Conservation (phyloP, 2,797 vertebrate genomes). For the Diceros bicornis region DNA sequence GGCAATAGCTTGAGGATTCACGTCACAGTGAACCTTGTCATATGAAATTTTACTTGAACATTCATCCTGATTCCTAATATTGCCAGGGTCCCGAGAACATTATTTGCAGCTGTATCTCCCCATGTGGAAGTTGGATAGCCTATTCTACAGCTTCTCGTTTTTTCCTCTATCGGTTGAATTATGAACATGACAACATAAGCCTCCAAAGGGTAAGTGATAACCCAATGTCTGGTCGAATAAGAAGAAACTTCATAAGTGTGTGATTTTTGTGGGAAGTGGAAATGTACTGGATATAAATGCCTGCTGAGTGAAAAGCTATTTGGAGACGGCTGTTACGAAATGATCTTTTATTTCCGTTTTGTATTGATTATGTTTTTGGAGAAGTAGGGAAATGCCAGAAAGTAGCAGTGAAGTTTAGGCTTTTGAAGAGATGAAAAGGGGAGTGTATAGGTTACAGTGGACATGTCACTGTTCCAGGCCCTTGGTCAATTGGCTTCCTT, state of each 20-base stretch:
- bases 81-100: slow-evolving; percentile 95
- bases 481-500: neutral
- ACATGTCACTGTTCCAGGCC: neutral
- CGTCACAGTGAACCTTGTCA: neutral
- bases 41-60: neutral
- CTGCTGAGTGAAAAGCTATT: neutral
- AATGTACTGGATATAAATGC: neutral
- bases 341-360: neutral
- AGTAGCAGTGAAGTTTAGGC: neutral
- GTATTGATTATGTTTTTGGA: slow-evolving; percentile 17
- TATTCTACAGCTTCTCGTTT: slow-evolving; percentile 93
- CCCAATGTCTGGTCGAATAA: neutral
- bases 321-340: neutral
- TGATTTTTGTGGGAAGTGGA: neutral
- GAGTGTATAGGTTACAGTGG: neutral
- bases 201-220: slow-evolving; percentile 92
- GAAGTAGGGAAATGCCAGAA: neutral
- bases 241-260: neutral
- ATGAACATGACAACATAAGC: slow-evolving; percentile 88
- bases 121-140: slow-evolving; percentile 94
- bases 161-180: slow-evolving; percentile 92
- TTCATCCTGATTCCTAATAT: neutral
- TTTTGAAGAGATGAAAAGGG: neutral
- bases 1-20: neutral
- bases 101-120: slow-evolving; percentile 94